Base-by-base conservation (phyloP, 2,797 vertebrate genomes). In the Aldrovandia affinis region DNA sequence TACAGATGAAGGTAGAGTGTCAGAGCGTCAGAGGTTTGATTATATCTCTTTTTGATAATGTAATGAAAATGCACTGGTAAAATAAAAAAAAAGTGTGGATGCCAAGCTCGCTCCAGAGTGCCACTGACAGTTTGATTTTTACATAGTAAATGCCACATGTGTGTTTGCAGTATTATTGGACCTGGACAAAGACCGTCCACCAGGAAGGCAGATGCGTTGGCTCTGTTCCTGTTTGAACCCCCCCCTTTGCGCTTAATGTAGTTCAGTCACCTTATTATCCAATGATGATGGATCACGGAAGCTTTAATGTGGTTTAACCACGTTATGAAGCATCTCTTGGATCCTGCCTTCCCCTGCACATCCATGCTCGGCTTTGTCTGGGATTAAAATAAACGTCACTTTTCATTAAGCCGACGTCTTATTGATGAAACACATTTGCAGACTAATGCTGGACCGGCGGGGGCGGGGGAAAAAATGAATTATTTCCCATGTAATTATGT, bases 401-500 rank as follows among this genome's bases (percentile, higher is more conserved):
- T 36, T 73, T 83, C 77, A 82, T 85, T 86, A 82, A 81, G 47
- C 36, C 84, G 63, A 14, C 47, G 18, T 44, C 33, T 20, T 50
- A 68, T 9, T 85, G 65, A 42, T 55, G 84, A 54, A 42, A 82
- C 84, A 78, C 82, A 85, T 36, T 83, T 14, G 36, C 33, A n/a
- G 78, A 25, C 78, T 70, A 33, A 39, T 79, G 12, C 44, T 14
- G 22, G 59, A 42, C 42, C 42, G 20, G 57, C 36, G 50, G 3
- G 9, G 20, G 57, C 36, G 50, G 3, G 9, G 42, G 25, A 30
- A 36, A 42, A 39, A 70, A 75, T 59, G 12, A 57, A 78, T 86
- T 85, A 39, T 86, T 68, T 77, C 70, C 80, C 73, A 28, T 50
- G 52, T 81, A 84, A 84, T 84, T 68, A 80, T 65, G 61, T 85